Percentiles rank a stretch among this genome's conserved stretches.
These are phyloP conservation scores for Jaculus jaculus DNA, from an alignment of 2,113 vertebrate genomes.

Conservation along the genomic window DNA sequence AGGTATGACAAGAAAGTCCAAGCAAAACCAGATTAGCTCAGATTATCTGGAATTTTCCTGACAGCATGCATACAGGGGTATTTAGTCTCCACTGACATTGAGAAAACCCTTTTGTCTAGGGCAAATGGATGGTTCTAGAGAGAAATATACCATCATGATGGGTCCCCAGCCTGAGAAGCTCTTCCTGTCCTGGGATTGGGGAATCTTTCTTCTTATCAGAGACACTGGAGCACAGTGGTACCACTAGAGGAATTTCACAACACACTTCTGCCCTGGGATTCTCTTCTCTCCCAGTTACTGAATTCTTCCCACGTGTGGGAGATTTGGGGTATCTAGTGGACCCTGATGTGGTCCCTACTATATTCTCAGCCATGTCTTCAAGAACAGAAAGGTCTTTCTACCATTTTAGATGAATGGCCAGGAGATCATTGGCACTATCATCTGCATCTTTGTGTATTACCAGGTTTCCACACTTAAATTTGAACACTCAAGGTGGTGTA, in stretches of 20 bases:
- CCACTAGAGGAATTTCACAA: background rate
- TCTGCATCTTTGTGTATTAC: background rate
- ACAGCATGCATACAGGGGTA: no score
- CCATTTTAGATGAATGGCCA: background rate
- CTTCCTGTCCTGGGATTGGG: no score
- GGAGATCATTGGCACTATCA: no score
- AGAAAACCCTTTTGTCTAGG: no score
- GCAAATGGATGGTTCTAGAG: no score
- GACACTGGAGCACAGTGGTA: background rate
- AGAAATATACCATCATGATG: no score
- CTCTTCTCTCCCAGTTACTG: background rate
- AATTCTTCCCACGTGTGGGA: background rate
- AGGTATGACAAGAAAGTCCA: no score
- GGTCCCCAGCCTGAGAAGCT: no score
- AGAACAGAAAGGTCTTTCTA: background rate
- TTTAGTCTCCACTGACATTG: no score
- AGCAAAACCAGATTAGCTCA: no score
- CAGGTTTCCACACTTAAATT: background rate
- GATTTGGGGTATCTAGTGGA: background rate
- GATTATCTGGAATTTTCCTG: no score
- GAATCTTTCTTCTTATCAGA: background rate
- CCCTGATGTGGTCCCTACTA: background rate
- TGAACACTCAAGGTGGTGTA: background rate
- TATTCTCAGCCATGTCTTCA: background rate
- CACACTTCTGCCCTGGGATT: background rate